Evolutionary conservation across 1,140 invertebrate species (phyloP), one percentile per base, ranked within the genome.

Genomic region (Laupala kohalensis): DNA sequence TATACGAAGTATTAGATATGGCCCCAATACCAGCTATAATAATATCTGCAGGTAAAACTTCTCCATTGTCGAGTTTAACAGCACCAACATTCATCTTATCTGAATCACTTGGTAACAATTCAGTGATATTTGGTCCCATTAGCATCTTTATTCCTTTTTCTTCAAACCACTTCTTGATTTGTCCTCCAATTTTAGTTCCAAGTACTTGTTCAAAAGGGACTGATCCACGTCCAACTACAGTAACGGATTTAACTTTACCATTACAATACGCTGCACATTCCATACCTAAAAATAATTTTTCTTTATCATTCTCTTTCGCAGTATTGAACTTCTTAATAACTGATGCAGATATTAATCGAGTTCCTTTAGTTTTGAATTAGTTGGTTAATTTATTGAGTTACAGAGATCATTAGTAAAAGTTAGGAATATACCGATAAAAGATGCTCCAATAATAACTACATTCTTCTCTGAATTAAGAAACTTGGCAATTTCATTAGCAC

Each of bases 21-120:
- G 92, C 88, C 72, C 94, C 95, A 75, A 94, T 89, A 69, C 94
- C 95, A 76, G 94, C 80, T 71, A 97, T 87, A 66, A 88, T 86
- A 72, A 97, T 78, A 82, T 97, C 93, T 64, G 92, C 92, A 25
- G 86, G 82, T 67, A 96, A 73, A 13, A 79, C 80, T 3, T 78
- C 83, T 12, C 89, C 91, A 80, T 92, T 86, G 9, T 53, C 37
- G 19, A 53, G 37, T 53, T 53, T 53, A 19, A 53, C 37, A 13
- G 9, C 9, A 9, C 37, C 37, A 53, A 53, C 37, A 53, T 19
- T 13, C 37, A 26, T n/a, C 70, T 27, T 12, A 53, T 53, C 37
- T 13, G 28, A 30, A 53, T 64, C 72, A 63, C 63, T 75, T 73
- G 71, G 74, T 71, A 68, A 23, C 24, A 87, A 88, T 76, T 83